Evolutionary conservation across 1,140 invertebrate species (phyloP), one percentile per base, ranked within the genome.

Genomic region (Sitophilus oryzae): DNA sequence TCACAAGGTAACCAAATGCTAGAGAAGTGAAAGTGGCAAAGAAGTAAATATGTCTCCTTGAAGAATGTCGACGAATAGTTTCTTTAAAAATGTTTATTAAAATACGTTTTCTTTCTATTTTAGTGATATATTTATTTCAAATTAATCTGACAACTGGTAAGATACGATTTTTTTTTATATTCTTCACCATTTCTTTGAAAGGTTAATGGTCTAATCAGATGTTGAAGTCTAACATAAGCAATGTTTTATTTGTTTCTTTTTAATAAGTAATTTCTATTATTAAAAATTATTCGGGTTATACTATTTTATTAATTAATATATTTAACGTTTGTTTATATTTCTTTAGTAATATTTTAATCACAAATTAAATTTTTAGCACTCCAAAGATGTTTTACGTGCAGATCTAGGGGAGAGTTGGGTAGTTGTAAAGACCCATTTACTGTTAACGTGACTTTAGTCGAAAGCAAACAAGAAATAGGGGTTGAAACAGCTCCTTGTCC

Each of bases 351-450:
- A 10, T 21, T 44, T 0, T 23, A 23, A n/a, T n/a, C n/a, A n/a
- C n/a, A n/a, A n/a, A n/a, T n/a, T n/a, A n/a, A n/a, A n/a, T 41
- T 51, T 58, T 16, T 38, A 83, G 81, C 74, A n/a, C 60, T 85
- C 5, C 78, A 79, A 59, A 77, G 86, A 66, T 92, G 89, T 70
- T 88, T 82, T 60, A 78, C 78, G 60, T 95, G 92, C 68, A 77
- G 91, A 67, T 94, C 91, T 6, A 76, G 92, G 60, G 91, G 92
- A 18, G 88, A 90, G 23, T 66, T 88, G 11, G 92, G 91, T 4
- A 86, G 87, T 40, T 95, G 92, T 69, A 90, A 89, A 66, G 92
- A 95, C 79, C 84, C 86, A 16, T 93, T 93, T 64, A 80, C 73
- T 14, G 82, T 82, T 61, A 92, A 91, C 74, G 80, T 83, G 0